Evolutionary conservation across 2,888 invertebrate genomes (phyloP), one percentile per base, ranked within the genome.

Genomic region (Thecophora atra): DNA sequence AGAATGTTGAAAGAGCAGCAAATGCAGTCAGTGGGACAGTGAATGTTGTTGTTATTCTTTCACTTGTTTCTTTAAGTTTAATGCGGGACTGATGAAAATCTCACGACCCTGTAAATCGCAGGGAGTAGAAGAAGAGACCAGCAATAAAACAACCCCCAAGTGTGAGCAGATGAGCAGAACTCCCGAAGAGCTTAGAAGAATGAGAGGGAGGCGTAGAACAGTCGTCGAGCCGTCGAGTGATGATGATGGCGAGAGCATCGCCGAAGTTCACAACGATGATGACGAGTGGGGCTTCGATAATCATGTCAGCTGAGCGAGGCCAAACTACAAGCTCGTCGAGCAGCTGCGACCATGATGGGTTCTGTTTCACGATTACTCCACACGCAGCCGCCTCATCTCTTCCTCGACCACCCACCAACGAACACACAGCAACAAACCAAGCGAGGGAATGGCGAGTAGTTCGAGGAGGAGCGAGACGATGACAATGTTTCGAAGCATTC

Each of bases 241-340:
- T n/a, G 47, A 47, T n/a, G 47, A 47, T 47, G 11, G 15, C 47
- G 17, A 47, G 47, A 47, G 47, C 5, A n/a, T 47, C 17, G 6
- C n/a, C 47, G n/a, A n/a, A 17, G 47, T n/a, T n/a, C 17, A 17
- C 6, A 47, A 47, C 5, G 5, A 47, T 47, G n/a, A 19, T 19
- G 11, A 44, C 64, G 19, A 64, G 62, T 62, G 13, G 21, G 28
- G 30, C 60, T 30, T 28, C 19, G 64, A 64, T 64, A 64, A 64
- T 64, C 64, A 44, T 44, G 64, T 64, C 64, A 64, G 37, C 19
- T 44, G 37, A 64, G 24, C 64, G 15, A 44, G 64, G 44, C 37
- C 64, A 44, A 17, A 60, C 60, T 28, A 28, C 7, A 28, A 24
- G 28, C 21, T 28, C 60, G 24, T 60, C 21, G 5, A 47, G 47